phyloP scores from a whole-genome alignment of 2,113 vertebrate genomes.

The Epinephelus lanceolatus region DNA sequence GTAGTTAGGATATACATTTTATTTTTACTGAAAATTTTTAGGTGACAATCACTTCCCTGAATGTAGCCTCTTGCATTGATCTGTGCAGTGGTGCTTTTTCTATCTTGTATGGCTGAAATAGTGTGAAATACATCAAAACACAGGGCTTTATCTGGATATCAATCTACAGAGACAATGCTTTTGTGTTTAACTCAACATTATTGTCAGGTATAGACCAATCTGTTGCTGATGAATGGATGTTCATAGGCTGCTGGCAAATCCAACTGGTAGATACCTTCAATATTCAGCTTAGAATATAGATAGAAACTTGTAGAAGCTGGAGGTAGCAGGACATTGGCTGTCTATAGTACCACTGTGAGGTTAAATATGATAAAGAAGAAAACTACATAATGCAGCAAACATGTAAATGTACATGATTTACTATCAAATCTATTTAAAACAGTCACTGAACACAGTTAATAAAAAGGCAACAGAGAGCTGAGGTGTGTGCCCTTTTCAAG shows the following conservation, averaged over 20 bases:
- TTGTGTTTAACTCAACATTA: neutral
- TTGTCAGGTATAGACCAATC: neutral
- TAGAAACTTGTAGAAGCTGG: neutral
- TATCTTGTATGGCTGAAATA: neutral
- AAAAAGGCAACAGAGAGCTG: constrained; percentile 1
- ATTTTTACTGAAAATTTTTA: neutral
- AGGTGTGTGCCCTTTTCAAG: neutral
- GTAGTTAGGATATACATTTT: neutral
- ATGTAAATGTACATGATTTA: constrained; percentile 9
- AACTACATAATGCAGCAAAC: neutral
- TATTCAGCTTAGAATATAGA: neutral
- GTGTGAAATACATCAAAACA: neutral
- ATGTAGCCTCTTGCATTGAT: neutral
- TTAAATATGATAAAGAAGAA: neutral
- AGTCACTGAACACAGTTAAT: neutral
- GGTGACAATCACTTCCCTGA: no score
- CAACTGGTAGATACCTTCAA: neutral
- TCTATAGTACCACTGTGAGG: neutral
- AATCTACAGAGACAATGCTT: neutral
- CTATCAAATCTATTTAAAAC: constrained; percentile 25
- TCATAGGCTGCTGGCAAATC: neutral
- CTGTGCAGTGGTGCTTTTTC: neutral
- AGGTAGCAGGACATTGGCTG: neutral
- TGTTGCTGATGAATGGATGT: neutral
- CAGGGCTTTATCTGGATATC: neutral